Conservation (phyloP, 2,113 vertebrate genomes). For the Dolichallabes microphthalmus region DNA sequence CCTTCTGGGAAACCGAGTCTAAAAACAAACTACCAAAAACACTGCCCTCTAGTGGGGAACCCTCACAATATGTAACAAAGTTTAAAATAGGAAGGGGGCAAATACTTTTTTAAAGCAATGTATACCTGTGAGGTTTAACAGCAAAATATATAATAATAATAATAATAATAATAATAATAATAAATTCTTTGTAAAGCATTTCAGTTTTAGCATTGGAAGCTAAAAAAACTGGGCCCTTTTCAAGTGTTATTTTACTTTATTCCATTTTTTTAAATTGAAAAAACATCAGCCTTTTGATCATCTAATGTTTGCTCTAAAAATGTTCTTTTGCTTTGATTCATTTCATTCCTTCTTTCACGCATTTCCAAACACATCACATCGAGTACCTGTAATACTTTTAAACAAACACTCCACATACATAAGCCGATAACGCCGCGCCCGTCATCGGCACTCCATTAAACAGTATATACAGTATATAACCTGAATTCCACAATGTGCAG, state of each 20-base stretch:
- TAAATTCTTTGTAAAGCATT: too few species aligned
- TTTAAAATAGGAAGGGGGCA: too few species aligned
- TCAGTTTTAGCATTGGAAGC: background rate
- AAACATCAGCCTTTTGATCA: background rate
- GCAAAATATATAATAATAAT: too few species aligned
- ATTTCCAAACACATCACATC: background rate
- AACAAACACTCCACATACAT: constrained; percentile 7
- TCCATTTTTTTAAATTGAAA: background rate
- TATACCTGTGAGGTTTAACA: too few species aligned
- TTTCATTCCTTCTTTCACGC: background rate
- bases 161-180: too few species aligned
- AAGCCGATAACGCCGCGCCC: background rate
- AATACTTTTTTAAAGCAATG: too few species aligned
- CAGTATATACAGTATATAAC: background rate
- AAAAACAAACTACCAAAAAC: too few species aligned
- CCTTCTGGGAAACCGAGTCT: too few species aligned
- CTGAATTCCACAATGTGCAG: background rate
- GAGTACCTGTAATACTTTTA: background rate
- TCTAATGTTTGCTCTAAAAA: background rate
- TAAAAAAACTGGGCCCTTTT: background rate
- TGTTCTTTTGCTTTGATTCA: background rate
- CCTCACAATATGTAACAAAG: too few species aligned
- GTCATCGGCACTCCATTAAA: background rate
- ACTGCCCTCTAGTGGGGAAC: too few species aligned
- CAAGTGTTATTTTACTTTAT: background rate